Percentiles rank a stretch among this genome's conserved stretches.
Conservation (phyloP, 2,797 vertebrate genomes). For the Octomys mimax region DNA sequence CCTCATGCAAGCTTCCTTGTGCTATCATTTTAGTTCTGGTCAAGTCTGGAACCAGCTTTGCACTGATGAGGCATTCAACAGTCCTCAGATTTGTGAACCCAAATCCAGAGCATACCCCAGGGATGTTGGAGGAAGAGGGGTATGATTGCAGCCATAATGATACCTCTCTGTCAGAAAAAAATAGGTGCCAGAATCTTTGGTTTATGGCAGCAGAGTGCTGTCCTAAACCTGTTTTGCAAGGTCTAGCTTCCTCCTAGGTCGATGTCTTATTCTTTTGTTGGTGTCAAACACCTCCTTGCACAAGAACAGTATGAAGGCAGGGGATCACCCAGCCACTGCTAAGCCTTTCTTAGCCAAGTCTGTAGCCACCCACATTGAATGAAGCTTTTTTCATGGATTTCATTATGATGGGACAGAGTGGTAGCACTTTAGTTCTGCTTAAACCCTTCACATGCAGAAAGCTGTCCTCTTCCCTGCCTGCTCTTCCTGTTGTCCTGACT, state of each 20-base stretch:
- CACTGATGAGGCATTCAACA: not conserved
- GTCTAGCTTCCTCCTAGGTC: too few species aligned
- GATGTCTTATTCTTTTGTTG: not conserved
- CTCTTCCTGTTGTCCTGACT: not conserved
- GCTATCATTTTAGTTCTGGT: not conserved
- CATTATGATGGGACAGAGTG: too few species aligned
- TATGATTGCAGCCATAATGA: too few species aligned
- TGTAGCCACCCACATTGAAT: fast-evolving
- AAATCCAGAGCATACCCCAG: not conserved
- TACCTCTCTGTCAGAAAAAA: not conserved
- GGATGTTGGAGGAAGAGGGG: not conserved
- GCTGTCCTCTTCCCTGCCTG: not conserved
- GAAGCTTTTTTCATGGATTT: not conserved
- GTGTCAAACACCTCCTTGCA: not conserved
- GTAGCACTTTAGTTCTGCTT: not conserved
- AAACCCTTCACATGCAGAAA: not conserved
- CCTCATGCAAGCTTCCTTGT: not conserved
- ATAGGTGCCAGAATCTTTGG: not conserved
- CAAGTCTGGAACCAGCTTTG: not conserved
- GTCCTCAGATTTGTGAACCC: not conserved
- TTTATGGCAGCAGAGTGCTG: not conserved
- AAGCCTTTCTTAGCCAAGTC: not conserved
- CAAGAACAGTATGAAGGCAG: not conserved
- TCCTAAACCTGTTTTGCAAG: not conserved
- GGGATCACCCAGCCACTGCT: not conserved